Evolutionary conservation across 1,140 invertebrate genomes (phyloP).

Genomic region (Planococcus citri): DNA sequence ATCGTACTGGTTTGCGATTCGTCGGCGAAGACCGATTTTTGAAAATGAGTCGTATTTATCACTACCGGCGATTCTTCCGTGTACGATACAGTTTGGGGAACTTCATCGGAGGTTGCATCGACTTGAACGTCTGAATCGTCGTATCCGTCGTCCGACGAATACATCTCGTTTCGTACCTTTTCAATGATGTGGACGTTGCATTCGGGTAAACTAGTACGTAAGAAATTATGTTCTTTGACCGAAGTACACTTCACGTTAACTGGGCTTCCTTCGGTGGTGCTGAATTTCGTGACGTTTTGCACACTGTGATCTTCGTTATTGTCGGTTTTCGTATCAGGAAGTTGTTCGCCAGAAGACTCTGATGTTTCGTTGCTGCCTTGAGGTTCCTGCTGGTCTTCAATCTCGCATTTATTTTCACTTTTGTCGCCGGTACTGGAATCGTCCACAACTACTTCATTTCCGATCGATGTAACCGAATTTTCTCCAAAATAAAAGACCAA

Average conservation of each 20-base stretch:
- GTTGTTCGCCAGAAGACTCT: background rate
- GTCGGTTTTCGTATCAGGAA: background rate
- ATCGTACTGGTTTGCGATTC: background rate
- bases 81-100: background rate
- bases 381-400: background rate
- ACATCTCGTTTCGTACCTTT: background rate
- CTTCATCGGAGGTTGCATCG: background rate
- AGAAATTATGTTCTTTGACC: background rate
- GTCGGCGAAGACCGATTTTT: background rate
- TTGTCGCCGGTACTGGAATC: background rate
- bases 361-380: background rate
- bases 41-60: too few species aligned
- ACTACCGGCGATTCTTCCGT: too few species aligned
- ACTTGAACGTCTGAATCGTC: background rate
- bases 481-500: conserved; percentile 12
- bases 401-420: background rate
- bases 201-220: background rate
- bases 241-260: background rate
- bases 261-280: background rate
- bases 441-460: background rate
- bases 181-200: background rate
- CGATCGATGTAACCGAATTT: conserved; percentile 7
- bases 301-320: background rate
- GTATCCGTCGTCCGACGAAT: background rate
- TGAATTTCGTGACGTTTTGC: background rate